A percentile compares a stretch with the other conserved stretches of the same genome.
phyloP scores from a whole-genome alignment of 2,113 vertebrate genomes.

The Ptyas mucosa region DNA sequence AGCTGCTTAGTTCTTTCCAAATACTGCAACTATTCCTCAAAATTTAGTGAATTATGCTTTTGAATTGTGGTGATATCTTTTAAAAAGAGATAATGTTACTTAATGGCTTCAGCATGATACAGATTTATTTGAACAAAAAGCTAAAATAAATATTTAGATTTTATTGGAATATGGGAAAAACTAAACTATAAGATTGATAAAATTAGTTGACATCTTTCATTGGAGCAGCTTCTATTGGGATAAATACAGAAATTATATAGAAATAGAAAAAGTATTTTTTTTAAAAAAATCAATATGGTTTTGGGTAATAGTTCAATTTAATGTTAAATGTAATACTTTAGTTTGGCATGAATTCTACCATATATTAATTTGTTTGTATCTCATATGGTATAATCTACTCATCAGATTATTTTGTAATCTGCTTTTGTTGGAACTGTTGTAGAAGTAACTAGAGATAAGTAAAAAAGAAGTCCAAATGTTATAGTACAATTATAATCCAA shows the following conservation, averaged over 20 bases:
- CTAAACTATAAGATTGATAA: not conserved
- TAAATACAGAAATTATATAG: constrained; percentile 17
- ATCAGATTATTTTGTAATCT: constrained; percentile 5
- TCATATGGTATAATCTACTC: constrained; percentile 16
- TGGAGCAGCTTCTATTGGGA: not conserved
- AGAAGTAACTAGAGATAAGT: not conserved
- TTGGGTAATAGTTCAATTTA: not conserved
- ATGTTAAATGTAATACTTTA: not conserved
- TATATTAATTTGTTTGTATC: constrained; percentile 1
- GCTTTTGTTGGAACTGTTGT: not conserved
- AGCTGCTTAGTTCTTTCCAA: constrained; percentile 39
- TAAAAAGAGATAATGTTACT: constrained; percentile 24
- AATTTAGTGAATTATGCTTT: not conserved
- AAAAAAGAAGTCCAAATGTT: not conserved
- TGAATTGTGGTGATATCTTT: not conserved
- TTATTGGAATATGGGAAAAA: not conserved
- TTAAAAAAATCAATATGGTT: not conserved
- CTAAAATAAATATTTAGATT: not conserved
- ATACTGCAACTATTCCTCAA: constrained; percentile 34
- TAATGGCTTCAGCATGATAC: constrained; percentile 30
- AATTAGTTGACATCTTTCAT: not conserved
- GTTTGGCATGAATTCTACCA: constrained; percentile 22
- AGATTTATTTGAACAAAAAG: constrained; percentile 13
- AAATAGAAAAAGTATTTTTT: constrained; percentile 1
- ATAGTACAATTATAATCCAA: not conserved